These are phyloP conservation scores for Pseudanteris insignis DNA, from an alignment of 2,888 invertebrate species.

Conservation along the genomic window DNA sequence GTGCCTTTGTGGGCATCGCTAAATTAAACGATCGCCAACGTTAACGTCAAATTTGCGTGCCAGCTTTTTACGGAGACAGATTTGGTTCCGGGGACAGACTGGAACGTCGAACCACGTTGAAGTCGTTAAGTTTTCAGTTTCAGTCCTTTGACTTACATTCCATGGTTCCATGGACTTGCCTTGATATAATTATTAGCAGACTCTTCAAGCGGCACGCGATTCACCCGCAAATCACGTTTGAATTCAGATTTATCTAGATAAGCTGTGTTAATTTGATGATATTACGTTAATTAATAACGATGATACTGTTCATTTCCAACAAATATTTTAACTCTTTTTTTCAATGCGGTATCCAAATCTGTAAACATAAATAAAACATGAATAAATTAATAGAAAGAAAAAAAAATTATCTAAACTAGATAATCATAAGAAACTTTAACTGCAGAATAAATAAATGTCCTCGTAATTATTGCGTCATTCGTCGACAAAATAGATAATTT, in stretches of 20 bases:
- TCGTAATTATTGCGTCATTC: conserved; percentile 41
- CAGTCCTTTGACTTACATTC: too few relatives aligned
- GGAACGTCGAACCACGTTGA: conserved; percentile 44
- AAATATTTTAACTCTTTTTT: too few relatives aligned
- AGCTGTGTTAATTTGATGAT: conserved; percentile 16
- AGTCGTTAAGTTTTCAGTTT: conserved; percentile 22
- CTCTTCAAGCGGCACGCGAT: conserved; percentile 50
- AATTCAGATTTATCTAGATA: conserved; percentile 34
- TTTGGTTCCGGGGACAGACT: conserved; percentile 50
- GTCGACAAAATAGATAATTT: conserved; percentile 50
- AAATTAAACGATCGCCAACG: conserved; percentile 61
- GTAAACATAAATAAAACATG: too few relatives aligned
- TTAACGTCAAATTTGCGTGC: conserved; percentile 64
- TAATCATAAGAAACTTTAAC: too few relatives aligned
- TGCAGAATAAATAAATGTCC: conserved; percentile 39
- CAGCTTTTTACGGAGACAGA: conserved; percentile 33
- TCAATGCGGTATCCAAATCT: too few relatives aligned
- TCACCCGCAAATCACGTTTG: conserved; percentile 40
- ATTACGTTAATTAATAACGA: too few relatives aligned
- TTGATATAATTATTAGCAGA: conserved; percentile 50
- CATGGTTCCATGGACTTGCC: conserved; percentile 46
- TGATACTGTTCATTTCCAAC: too few relatives aligned
- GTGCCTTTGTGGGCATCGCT: conserved; percentile 57
- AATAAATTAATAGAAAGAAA: conserved; percentile 4
- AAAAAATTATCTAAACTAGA: too few relatives aligned